Percentiles rank a stretch among this genome's conserved stretches.
Evolutionary conservation across 1,140 invertebrate species (phyloP).

Genomic region (Octopus bimaculoides): DNA sequence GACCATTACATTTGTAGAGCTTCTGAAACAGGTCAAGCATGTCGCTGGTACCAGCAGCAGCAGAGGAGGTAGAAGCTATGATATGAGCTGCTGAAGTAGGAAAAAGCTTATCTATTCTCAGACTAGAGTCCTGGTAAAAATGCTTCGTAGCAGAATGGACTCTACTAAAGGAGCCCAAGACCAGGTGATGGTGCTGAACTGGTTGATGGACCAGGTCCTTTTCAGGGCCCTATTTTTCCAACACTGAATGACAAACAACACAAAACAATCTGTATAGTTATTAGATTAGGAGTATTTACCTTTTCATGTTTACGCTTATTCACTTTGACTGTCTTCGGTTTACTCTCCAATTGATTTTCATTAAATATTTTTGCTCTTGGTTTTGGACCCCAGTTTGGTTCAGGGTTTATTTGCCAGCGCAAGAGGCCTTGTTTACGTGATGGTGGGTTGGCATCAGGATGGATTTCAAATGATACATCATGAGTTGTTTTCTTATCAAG

Average conservation of each 20-base stretch:
- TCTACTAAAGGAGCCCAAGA: background rate
- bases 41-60: no score
- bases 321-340: slow-evolving; percentile 30
- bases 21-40: no score
- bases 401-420: slow-evolving; percentile 84
- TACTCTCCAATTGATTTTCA: slow-evolving; percentile 25
- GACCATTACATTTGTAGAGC: no score
- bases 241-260: background rate
- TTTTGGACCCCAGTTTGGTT: slow-evolving; percentile 86
- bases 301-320: slow-evolving; percentile 30
- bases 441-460: slow-evolving; percentile 74
- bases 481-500: slow-evolving; percentile 33
- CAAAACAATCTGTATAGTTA: background rate
- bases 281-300: slow-evolving; percentile 25
- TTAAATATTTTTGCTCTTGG: slow-evolving; percentile 58
- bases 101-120: no score
- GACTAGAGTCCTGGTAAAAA: background rate
- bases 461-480: slow-evolving; percentile 66
- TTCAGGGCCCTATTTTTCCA: background rate
- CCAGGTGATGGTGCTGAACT: background rate
- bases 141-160: background rate
- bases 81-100: no score
- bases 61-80: no score
- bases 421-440: slow-evolving; percentile 73
- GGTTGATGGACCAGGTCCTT: background rate